Base-by-base conservation (phyloP, 2,113 vertebrate genomes). In the Sus scrofa region DNA sequence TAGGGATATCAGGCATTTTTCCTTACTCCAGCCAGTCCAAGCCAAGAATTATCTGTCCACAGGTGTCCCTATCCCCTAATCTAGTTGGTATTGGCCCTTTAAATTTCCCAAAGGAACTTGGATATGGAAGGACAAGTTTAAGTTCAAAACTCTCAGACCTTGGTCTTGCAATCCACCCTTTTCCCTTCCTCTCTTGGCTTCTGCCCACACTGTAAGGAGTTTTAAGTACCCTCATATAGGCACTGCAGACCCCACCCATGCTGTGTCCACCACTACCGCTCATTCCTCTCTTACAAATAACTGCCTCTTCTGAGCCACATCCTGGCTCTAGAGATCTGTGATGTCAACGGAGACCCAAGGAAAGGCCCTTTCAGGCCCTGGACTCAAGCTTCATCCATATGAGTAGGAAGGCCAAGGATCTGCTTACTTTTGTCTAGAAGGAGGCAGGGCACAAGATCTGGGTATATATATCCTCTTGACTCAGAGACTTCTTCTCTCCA, bases 121-220 rank as follows among this genome's bases (percentile, higher is more conserved):
- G 52, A 39, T 10, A 30, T 75, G 22, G 18, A 93, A 91, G 19
- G 30, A 37, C 26, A 39, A 18, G 39, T 50, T 75, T 77, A 93
- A 5, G 62, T 68, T 91, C 32, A 30, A 70, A 78, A 18, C 22
- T 34, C 26, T 82, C 34, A 52, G n/a, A 19, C 32, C 24, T 7
- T 15, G 7, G 19, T 10, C 15, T 63, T 58, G 3, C 0, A 4
- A 3, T 24, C 32, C 30, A 67, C 1, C 27, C 4, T 12, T 6
- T 14, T 24, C 30, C 39, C 71, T 54, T 32, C 60, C 24, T 87
- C 62, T 39, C 39, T 92, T n/a, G 37, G 15, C 9, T 82, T 1
- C 26, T 27, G 58, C 32, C 12, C 54, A 60, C 10, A 22, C n/a
- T 44, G 3, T 58, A 20, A 78, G 39, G 26, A 73, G 27, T 62